Base-by-base conservation (phyloP, 2,113 vertebrate species). In the Eubucco bourcierii region DNA sequence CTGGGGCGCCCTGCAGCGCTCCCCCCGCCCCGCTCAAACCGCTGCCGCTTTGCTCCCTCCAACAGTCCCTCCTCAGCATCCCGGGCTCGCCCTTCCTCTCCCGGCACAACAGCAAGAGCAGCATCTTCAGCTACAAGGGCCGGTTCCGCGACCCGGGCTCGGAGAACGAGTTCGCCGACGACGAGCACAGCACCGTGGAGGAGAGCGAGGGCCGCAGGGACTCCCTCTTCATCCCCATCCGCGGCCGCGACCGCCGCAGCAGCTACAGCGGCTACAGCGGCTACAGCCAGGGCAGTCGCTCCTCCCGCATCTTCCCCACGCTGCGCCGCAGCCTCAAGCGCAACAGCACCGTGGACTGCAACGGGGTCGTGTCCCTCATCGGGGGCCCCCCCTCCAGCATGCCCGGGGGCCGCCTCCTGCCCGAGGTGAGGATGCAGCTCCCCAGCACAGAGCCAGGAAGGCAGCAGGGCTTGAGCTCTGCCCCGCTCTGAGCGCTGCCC, bases 261-360 rank as follows among this genome's bases (percentile, higher is more conserved):
- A 98, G 98, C 97, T 98, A 98, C 97, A 98, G 98, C 0, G 98
- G 97, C 86, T 99, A 99, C 98, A 99, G 98, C 25, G 99, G 99
- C 91, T 99, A 99, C 98, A 99, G 99, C 97, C 99, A 99, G 80
- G 99, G 98, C 95, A 98, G 98, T 96, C 96, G 98, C 80, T 99
- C 99, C 1, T 99, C 99, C 0, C 98, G 98, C 87, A 98, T 99
- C 92, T 98, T 99, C 96, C 99, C 99, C n/a, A 97, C 97, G 87
- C 98, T 98, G 44, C 98, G 98, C 53, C 98, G 99, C 63, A 98
- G 97, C 80, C 94, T 98, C n/a, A 99, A 99, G 97, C 97, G 99
- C 97, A 99, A 99, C 98, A 99, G 99, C 98, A 98, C 99, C 0
- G 99, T 99, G 95, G 99, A 99, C 84, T 99, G 99, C 97, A 99